Percentiles rank a stretch among this genome's conserved stretches.
Conservation (phyloP, 2,888 invertebrate species). For the Callyntrura sp. region DNA sequence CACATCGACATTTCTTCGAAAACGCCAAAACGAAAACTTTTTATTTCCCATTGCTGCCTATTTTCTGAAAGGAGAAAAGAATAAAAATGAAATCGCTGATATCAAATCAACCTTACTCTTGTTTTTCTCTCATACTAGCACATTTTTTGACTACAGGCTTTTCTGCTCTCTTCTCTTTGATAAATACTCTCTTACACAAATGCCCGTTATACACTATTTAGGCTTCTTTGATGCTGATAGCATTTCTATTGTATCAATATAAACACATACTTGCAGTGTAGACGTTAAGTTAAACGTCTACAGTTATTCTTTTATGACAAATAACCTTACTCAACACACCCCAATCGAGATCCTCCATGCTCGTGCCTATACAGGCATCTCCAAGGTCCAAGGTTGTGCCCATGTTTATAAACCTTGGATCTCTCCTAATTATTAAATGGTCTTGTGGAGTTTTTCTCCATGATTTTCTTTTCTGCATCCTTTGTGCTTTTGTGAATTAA, state of each 20-base stretch:
- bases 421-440: background rate
- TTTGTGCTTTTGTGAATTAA: too few species aligned
- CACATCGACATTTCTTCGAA: background rate
- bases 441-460: background rate
- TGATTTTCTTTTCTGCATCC: background rate
- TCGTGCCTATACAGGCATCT: too few species aligned
- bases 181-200: background rate
- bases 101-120: background rate
- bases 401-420: background rate
- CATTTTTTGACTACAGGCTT: background rate
- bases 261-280: too few species aligned
- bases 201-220: background rate
- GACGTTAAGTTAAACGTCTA: too few species aligned
- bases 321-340: too few species aligned
- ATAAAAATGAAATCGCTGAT: background rate
- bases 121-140: background rate
- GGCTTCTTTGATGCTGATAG: too few species aligned
- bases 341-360: too few species aligned
- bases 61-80: background rate
- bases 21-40: background rate
- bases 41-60: slow-evolving; percentile 23
- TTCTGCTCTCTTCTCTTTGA: slow-evolving; percentile 37
- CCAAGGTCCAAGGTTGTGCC: too few species aligned
- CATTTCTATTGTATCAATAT: too few species aligned
- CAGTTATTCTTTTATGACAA: too few species aligned